Conservation (phyloP, 2,797 vertebrate species). For the Pyrocephalus nanus region DNA sequence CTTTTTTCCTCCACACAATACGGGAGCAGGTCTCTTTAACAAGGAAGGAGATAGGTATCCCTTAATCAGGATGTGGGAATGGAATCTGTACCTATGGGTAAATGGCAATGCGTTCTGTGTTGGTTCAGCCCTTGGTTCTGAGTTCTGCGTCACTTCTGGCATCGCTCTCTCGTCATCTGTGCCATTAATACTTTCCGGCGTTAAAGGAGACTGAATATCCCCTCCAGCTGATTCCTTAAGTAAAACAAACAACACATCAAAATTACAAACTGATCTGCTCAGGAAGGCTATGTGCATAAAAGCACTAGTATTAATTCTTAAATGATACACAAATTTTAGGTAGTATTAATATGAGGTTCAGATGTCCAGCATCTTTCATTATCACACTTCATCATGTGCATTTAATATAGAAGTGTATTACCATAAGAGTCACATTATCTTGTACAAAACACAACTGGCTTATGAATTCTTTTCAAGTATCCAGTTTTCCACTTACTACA, state of each 20-base stretch:
- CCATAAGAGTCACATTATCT: not conserved
- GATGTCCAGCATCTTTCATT: not conserved
- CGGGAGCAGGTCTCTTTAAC: constrained; percentile 50
- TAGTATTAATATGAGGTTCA: not conserved
- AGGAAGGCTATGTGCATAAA: not conserved
- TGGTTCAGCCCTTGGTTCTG: constrained; percentile 88
- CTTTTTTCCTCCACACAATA: not conserved
- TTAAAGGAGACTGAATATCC: constrained; percentile 93
- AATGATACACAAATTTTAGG: not conserved
- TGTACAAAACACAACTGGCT: not conserved
- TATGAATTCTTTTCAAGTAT: not conserved
- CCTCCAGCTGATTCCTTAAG: constrained; percentile 92
- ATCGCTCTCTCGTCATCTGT: constrained; percentile 88
- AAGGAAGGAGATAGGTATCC: constrained; percentile 53
- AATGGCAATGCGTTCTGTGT: constrained; percentile 92
- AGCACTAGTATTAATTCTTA: not conserved
- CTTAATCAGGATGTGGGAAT: constrained; percentile 76
- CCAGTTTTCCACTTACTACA: not conserved
- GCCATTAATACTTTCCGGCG: constrained; percentile 92
- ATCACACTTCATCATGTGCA: not conserved
- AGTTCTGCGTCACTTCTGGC: constrained; percentile 88
- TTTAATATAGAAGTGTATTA: not conserved
- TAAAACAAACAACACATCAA: constrained; percentile 36
- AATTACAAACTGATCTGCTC: not conserved
- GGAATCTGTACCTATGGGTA: constrained; percentile 91